These are phyloP conservation scores for Nomada ruficornis DNA, from an alignment of 2,888 invertebrate genomes.

Conservation along the genomic window DNA sequence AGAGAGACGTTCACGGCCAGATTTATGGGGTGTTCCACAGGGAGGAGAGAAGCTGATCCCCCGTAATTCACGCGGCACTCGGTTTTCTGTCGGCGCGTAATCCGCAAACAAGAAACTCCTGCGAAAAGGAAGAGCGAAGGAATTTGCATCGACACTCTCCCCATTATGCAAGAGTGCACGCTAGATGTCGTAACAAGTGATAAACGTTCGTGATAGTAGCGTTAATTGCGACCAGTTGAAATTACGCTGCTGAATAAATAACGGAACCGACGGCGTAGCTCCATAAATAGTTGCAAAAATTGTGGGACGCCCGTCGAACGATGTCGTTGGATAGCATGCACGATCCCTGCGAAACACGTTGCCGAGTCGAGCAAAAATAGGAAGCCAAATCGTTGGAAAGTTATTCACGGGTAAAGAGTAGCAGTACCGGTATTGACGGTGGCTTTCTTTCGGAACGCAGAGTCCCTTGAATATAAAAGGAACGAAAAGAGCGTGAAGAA, in stretches of 20 bases:
- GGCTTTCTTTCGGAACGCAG: conserved; percentile 52
- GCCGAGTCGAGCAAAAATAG: too few relatives aligned
- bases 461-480: conserved; percentile 24
- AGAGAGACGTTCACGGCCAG: conserved; percentile 68
- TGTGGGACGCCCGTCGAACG: too few relatives aligned
- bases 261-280: conserved; percentile 5
- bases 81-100: conserved; percentile 61
- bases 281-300: too few relatives aligned
- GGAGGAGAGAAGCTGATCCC: conserved; percentile 71
- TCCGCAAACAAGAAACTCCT: conserved; percentile 62
- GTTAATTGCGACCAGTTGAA: conserved; percentile 8
- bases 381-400: too few relatives aligned
- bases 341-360: too few relatives aligned
- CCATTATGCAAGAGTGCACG: conserved; percentile 6
- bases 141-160: neutral
- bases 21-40: conserved; percentile 80
- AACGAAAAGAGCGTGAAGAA: conserved; percentile 59
- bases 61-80: conserved; percentile 65
- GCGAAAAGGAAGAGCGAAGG: neutral
- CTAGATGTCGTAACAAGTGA: neutral
- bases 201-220: conserved; percentile 2
- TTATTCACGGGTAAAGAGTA: neutral
- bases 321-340: too few relatives aligned
- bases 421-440: neutral
- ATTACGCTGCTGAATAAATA: conserved; percentile 23